phyloP scores from a whole-genome alignment of 2,797 vertebrate genomes.

The Botia almorhae region DNA sequence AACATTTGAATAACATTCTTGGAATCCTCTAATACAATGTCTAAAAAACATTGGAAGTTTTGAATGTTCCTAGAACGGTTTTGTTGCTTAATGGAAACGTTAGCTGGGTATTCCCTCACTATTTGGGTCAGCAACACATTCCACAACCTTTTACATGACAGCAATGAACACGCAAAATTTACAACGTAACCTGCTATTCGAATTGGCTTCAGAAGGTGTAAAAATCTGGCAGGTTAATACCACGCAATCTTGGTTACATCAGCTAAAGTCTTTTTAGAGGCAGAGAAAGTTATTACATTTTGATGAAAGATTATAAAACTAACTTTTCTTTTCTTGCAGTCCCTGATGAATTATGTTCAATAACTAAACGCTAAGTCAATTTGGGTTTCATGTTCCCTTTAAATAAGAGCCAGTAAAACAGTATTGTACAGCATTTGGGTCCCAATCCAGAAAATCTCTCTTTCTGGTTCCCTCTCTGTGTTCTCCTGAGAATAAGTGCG shows the following conservation, averaged over 20 bases:
- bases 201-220: no score
- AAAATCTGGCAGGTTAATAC: no score
- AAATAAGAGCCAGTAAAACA: constrained; percentile 11
- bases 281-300: background rate
- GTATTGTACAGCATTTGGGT: background rate
- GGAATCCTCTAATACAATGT: no score
- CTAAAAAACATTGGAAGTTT: no score
- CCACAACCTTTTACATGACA: background rate
- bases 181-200: no score
- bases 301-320: constrained; percentile 2
- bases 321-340: background rate
- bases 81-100: no score
- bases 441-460: constrained; percentile 60
- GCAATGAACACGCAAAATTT: background rate
- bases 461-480: constrained; percentile 20
- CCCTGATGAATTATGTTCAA: background rate
- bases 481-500: constrained; percentile 58
- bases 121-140: background rate
- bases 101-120: background rate
- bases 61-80: no score
- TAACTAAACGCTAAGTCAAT: background rate
- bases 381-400: constrained; percentile 2
- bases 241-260: no score
- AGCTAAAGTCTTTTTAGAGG: no score
- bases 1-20: no score